Conservation (phyloP, 2,113 vertebrate genomes). For the Phalacrocorax carbo region DNA sequence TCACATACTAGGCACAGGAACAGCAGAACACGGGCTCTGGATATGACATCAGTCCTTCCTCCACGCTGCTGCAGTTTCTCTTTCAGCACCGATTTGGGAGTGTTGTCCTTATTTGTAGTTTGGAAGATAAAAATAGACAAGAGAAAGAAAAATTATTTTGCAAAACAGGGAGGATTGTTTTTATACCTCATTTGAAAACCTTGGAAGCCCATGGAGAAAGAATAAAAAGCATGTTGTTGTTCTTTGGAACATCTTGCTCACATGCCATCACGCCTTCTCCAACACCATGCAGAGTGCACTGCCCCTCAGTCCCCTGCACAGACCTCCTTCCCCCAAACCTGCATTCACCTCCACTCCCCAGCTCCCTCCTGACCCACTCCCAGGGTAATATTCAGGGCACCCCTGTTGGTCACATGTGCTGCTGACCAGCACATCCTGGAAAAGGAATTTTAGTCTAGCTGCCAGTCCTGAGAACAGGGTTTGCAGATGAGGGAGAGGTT, state of each 20-base stretch:
- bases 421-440: neutral
- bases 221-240: neutral
- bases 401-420: rapidly evolving
- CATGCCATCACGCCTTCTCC: neutral
- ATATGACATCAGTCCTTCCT: neutral
- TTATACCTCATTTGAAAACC: neutral
- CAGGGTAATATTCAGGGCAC: rapidly evolving
- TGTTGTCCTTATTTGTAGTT: neutral
- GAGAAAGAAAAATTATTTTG: neutral
- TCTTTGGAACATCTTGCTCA: neutral
- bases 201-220: neutral
- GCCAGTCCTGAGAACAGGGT: neutral
- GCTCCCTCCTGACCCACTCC: neutral
- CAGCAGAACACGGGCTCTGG: neutral
- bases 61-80: neutral
- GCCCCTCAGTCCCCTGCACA: neutral
- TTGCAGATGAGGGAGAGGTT: neutral
- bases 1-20: neutral
- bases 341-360: neutral
- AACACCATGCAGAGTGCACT: neutral
- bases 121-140: neutral
- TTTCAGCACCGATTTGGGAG: neutral
- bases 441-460: neutral
- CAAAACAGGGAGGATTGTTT: neutral
- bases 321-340: neutral